Conservation (phyloP, 2,113 vertebrate species). For the Rana temporaria region DNA sequence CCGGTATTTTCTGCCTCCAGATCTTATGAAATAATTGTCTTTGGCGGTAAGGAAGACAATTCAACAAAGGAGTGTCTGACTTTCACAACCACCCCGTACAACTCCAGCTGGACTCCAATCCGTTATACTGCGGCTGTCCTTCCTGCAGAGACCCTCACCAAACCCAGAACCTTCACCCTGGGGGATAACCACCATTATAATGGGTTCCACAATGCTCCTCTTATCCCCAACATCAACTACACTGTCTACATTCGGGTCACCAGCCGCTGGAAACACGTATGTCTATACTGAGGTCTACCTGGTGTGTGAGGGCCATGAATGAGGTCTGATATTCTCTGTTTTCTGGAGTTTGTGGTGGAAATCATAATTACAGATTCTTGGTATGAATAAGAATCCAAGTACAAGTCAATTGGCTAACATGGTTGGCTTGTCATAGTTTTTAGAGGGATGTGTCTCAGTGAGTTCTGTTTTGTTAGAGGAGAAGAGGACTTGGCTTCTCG, state of each 20-base stretch:
- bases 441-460: background rate
- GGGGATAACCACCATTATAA: background rate
- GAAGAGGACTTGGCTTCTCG: too few relatives aligned
- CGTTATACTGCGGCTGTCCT: slow-evolving; percentile 15
- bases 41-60: background rate
- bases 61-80: background rate
- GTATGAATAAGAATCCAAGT: background rate
- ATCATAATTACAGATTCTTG: too few relatives aligned
- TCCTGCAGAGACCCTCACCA: background rate
- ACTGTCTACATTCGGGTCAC: background rate
- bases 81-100: background rate
- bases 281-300: background rate
- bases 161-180: background rate
- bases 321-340: too few relatives aligned
- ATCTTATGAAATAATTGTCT: slow-evolving; percentile 37
- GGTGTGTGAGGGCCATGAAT: background rate
- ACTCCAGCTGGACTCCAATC: background rate
- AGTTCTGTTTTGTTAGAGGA: background rate
- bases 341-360: background rate
- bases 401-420: background rate
- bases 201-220: slow-evolving; percentile 27
- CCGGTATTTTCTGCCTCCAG: slow-evolving; percentile 1
- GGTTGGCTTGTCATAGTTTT: too few relatives aligned
- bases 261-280: slow-evolving; percentile 48
- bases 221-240: slow-evolving; percentile 7